Percentiles rank a stretch among this genome's conserved stretches.
These are phyloP conservation scores for Pandemis cinnamomeana DNA, from an alignment of 2,888 invertebrate genomes.

Conservation along the genomic window DNA sequence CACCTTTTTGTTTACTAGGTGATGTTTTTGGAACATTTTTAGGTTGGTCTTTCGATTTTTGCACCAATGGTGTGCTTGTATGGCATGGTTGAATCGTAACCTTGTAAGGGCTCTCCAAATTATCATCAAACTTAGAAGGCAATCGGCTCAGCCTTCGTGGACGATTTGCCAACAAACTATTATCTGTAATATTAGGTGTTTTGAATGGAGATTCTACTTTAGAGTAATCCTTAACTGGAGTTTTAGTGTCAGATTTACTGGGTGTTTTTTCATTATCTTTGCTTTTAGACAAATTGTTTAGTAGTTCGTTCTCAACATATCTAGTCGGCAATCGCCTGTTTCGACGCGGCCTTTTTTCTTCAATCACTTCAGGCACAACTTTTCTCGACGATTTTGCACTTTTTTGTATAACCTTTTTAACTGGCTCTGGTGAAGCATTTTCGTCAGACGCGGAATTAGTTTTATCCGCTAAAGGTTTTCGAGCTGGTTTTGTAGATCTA, in stretches of 20 bases:
- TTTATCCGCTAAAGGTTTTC: conserved; percentile 72
- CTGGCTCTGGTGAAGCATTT: conserved; percentile 56
- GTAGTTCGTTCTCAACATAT: conserved; percentile 57
- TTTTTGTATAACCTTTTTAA: conserved; percentile 48
- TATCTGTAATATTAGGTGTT: conserved; percentile 55
- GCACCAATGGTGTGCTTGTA: conserved; percentile 66
- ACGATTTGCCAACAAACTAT: conserved; percentile 58
- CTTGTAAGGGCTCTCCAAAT: conserved; percentile 69
- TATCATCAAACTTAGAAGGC: conserved; percentile 71
- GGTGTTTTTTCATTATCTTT: conserved; percentile 44
- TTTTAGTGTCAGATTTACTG: conserved; percentile 29
- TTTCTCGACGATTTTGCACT: conserved; percentile 25
- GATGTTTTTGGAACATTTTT: conserved; percentile 7
- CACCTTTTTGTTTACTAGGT: conserved; percentile 1
- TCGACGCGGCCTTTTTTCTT: conserved; percentile 56
- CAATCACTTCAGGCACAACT: conserved; percentile 34
- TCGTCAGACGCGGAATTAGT: conserved; percentile 78
- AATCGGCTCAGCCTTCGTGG: conserved; percentile 69
- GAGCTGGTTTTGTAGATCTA: conserved; percentile 52
- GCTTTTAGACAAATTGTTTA: conserved; percentile 56
- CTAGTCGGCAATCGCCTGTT: conserved; percentile 64
- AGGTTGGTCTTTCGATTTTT: conserved; percentile 9
- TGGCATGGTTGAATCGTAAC: conserved; percentile 64
- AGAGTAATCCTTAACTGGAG: conserved; percentile 38
- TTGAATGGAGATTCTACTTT: conserved; percentile 53